Base-by-base conservation (phyloP, 1,140 invertebrate species). In the Artemia franciscana region DNA sequence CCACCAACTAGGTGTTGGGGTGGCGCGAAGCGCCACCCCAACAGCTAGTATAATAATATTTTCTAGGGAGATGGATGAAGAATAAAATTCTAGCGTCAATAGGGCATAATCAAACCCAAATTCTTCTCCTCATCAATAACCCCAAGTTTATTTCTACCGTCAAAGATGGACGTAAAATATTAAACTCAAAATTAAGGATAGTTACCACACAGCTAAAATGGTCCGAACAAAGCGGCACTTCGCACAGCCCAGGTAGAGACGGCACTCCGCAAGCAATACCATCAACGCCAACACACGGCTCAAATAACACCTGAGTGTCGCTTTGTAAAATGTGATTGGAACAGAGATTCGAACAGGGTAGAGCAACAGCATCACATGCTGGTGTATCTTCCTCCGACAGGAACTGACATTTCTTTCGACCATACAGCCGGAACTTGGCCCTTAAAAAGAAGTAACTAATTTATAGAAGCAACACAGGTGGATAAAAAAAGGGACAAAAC, bases 271-370 rank as follows among this genome's bases (percentile, higher is more conserved):
- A 51, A 51, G 39, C 12, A 15, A 51, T 51, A 18, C 21, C 21
- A 18, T 51, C 39, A 12, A 51, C 39, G 21, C 39, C 39, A 51
- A 51, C 39, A 51, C 39, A 51, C 1, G 39, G 83, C 65, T 84
- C 83, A 74, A 91, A 93, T 57, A 93, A 75, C 65, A 86, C 79
- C 73, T 94, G 90, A 67, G 90, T 86, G 26, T 82, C 79, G 71
- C 90, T 90, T 65, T 84, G 78, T 75, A 89, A 87, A 63, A 93
- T 88, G 74, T 94, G 91, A 62, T 81, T 75, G 18, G 83, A 74
- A 71, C 90, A 93, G 69, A 91, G 84, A 24, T 84, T 81, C 0
- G 84, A 82, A 69, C 84, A 88, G 0, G 89, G 87, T 67, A 93
- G 71, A n/a, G 83, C 83, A 15, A 51, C 39, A 18, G 39, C 39